These are phyloP conservation scores for Labeo rohita DNA, from an alignment of 2,113 vertebrate genomes.

Conservation along the genomic window DNA sequence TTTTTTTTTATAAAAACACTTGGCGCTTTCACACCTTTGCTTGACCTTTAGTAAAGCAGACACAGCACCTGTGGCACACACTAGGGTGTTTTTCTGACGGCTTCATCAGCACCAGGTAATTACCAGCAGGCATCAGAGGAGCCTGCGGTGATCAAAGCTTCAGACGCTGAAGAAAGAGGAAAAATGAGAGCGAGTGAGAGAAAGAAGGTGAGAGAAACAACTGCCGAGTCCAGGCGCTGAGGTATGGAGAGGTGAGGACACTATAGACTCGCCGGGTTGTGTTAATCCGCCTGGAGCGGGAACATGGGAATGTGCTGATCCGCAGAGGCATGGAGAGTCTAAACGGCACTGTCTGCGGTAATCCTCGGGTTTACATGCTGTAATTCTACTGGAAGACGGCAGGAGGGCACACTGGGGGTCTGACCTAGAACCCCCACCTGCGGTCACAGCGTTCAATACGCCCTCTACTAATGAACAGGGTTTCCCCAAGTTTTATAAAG, in stretches of 20 bases:
- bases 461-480: background rate
- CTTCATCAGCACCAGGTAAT: conserved; percentile 46
- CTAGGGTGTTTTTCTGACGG: background rate
- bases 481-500: background rate
- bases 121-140: conserved; percentile 26
- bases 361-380: conserved; percentile 62
- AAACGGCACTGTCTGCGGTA: conserved; percentile 38
- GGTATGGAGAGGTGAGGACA: conserved; percentile 28
- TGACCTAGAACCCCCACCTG: conserved; percentile 2
- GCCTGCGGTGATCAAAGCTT: conserved; percentile 39
- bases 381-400: conserved; percentile 53
- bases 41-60: conserved; percentile 45
- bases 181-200: background rate
- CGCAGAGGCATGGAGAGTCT: conserved; percentile 25
- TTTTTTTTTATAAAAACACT: conserved; percentile 22
- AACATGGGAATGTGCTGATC: conserved; percentile 51
- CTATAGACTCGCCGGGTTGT: conserved; percentile 5
- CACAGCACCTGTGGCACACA: background rate
- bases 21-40: conserved; percentile 34
- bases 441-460: background rate
- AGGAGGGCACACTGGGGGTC: conserved; percentile 24
- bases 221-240: background rate
- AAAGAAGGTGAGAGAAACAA: conserved; percentile 17
- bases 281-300: conserved; percentile 54
- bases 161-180: background rate